These are phyloP conservation scores for Drosophila novamexicana DNA, from an alignment of 1,140 invertebrate genomes.

Conservation along the genomic window DNA sequence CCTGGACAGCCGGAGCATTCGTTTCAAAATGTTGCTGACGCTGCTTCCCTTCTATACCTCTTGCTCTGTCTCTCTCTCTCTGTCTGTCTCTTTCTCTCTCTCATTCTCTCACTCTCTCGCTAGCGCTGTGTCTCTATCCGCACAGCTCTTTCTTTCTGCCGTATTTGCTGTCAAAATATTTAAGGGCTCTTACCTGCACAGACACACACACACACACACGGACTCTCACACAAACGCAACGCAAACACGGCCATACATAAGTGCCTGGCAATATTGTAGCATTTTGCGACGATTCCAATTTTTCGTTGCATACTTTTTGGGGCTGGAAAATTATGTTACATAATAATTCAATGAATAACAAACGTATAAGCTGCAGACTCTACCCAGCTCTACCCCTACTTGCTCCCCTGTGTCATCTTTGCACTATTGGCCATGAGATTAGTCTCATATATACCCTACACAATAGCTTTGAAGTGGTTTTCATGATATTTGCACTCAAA, in stretches of 20 bases:
- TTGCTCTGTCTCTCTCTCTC: background rate
- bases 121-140: background rate
- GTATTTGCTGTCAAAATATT: constrained; percentile 68
- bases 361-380: constrained; percentile 25
- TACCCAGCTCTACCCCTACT: no score
- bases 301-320: constrained; percentile 37
- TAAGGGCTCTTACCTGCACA: constrained; percentile 53
- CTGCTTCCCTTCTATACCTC: background rate
- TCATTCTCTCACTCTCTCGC: background rate
- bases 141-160: constrained; percentile 31
- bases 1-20: constrained; percentile 63
- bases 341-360: constrained; percentile 77
- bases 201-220: constrained; percentile 17
- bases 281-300: constrained; percentile 59
- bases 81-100: background rate
- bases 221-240: constrained; percentile 2
- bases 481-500: background rate
- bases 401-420: background rate
- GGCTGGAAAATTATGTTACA: constrained; percentile 62
- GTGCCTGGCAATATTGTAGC: constrained; percentile 45
- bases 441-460: background rate
- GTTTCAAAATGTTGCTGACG: constrained; percentile 62
- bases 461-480: background rate
- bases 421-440: background rate
- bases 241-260: constrained; percentile 1